These are phyloP conservation scores for Caenorhabditis tropicalis DNA, from an alignment of 1,140 invertebrate species.

Conservation along the genomic window DNA sequence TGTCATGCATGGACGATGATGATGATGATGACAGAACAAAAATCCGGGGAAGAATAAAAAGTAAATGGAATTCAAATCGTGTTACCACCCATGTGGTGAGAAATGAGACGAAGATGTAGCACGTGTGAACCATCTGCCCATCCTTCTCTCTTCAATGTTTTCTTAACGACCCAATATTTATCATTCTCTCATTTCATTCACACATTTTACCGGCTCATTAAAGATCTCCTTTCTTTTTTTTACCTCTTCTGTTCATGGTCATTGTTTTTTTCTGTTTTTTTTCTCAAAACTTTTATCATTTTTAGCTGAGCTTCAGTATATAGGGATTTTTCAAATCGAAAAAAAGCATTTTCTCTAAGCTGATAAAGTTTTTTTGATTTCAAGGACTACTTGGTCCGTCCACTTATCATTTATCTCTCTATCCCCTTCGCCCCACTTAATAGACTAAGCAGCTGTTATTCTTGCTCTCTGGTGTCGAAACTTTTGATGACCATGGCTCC, in stretches of 20 bases:
- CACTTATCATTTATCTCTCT: too few relatives aligned
- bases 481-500: too few relatives aligned
- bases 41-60: not conserved
- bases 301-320: too few relatives aligned
- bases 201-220: conserved; percentile 29
- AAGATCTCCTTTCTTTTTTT: not conserved
- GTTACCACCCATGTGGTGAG: conserved; percentile 15
- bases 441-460: too few relatives aligned
- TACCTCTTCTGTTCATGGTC: not conserved
- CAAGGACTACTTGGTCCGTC: too few relatives aligned
- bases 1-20: conserved; percentile 11
- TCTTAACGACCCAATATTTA: conserved; percentile 21
- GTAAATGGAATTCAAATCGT: not conserved
- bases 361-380: too few relatives aligned
- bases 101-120: not conserved
- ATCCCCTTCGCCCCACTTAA: too few relatives aligned
- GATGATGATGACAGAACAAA: not conserved
- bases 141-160: not conserved
- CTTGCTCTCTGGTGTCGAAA: too few relatives aligned
- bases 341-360: too few relatives aligned
- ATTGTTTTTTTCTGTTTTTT: not conserved
- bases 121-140: conserved; percentile 31
- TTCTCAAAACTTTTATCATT: not conserved
- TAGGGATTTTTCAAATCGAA: too few relatives aligned
- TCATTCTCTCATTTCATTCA: conserved; percentile 27